These are phyloP conservation scores for Neomicropteryx cornuta DNA, from an alignment of 1,140 invertebrate genomes.

Conservation along the genomic window DNA sequence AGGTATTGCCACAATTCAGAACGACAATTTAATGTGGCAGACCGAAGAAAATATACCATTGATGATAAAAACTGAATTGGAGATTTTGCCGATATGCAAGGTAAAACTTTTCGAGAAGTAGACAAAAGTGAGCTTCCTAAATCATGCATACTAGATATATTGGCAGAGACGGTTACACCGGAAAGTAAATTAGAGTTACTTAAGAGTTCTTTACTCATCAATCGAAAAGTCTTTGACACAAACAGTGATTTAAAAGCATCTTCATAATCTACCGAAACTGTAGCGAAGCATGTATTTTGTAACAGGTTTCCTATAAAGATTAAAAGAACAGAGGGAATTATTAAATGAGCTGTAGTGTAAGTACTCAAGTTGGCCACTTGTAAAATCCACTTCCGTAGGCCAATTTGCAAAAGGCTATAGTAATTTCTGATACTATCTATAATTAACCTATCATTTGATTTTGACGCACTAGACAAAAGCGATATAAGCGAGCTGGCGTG, in stretches of 20 bases:
- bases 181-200: conserved; percentile 34
- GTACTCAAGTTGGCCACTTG: conserved; percentile 18
- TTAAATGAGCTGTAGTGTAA: conserved; percentile 28
- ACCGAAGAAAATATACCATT: too few relatives aligned
- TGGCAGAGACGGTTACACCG: too few relatives aligned
- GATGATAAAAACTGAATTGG: conserved; percentile 38
- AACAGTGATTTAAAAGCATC: conserved; percentile 18
- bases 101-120: conserved; percentile 36
- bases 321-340: conserved; percentile 22
- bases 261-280: conserved; percentile 21
- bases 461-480: too few relatives aligned
- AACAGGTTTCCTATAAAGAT: conserved; percentile 28
- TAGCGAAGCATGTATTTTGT: too few relatives aligned
- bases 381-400: conserved; percentile 26
- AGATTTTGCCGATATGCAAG: conserved; percentile 34
- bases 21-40: too few relatives aligned
- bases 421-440: too few relatives aligned
- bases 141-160: conserved; percentile 25
- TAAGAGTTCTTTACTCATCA: conserved; percentile 21
- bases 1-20: conserved; percentile 19
- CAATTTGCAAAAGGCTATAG: too few relatives aligned
- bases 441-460: too few relatives aligned
- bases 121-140: conserved; percentile 32
- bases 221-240: conserved; percentile 20
- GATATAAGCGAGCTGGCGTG: too few relatives aligned